Conservation (phyloP, 2,888 invertebrate genomes). For the Acanthopleura granulata region DNA sequence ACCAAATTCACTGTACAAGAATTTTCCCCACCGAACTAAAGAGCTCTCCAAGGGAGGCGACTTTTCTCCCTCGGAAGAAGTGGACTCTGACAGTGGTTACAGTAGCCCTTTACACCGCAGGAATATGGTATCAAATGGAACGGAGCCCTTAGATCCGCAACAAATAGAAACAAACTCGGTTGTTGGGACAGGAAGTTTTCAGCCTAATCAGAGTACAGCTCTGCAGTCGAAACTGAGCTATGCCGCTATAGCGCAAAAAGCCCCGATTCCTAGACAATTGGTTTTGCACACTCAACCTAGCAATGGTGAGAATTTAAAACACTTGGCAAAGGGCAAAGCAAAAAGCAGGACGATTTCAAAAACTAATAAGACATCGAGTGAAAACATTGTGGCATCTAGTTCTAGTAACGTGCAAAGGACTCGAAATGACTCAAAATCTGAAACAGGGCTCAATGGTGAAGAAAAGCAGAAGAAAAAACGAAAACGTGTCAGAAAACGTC, state of each 20-base stretch:
- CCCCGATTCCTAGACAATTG: neutral
- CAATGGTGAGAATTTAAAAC: neutral
- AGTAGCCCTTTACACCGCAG: conserved; percentile 57
- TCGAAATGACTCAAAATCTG: conserved; percentile 26
- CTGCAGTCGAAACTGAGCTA: neutral
- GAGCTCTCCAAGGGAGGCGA: conserved; percentile 19
- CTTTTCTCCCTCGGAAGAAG: conserved; percentile 29
- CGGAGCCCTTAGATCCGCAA: conserved; percentile 26
- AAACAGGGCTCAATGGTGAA: conserved; percentile 13
- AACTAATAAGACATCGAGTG: neutral
- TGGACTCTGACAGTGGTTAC: conserved; percentile 64
- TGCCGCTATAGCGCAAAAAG: neutral
- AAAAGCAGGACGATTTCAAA: neutral
- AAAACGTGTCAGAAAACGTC: conserved; percentile 27
- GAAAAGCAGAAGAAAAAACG: conserved; percentile 34
- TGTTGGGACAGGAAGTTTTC: neutral
- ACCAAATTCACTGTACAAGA: conserved; percentile 52
- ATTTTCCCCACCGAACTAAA: neutral
- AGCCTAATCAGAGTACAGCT: neutral
- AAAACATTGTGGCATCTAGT: neutral
- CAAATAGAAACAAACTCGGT: too few relatives aligned
- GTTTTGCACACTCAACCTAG: neutral
- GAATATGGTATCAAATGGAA: conserved; percentile 55
- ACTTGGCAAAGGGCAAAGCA: neutral
- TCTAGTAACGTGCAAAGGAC: conserved; percentile 13